These are phyloP conservation scores for Stichopus horrens DNA, from an alignment of 53 echinoderm and acorn worm species.

Conservation along the genomic window DNA sequence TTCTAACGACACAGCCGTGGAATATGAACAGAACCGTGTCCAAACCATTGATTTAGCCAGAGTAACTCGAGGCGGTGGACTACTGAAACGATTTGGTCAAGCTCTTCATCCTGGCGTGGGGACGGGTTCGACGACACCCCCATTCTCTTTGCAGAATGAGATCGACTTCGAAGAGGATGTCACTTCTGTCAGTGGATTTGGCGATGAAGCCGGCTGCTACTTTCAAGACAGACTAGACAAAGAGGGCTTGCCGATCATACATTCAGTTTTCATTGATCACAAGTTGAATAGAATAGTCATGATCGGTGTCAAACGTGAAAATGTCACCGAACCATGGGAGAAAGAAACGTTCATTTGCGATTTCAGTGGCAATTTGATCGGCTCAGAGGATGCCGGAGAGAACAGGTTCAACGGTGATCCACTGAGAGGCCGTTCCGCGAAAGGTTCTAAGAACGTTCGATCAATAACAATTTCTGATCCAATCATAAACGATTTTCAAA, in stretches of 20 bases:
- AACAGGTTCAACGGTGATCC: background rate
- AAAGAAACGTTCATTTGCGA: conserved; percentile 55
- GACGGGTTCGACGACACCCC: background rate
- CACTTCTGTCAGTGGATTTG: background rate
- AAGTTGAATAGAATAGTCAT: conserved; percentile 44
- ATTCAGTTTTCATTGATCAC: conserved; percentile 59
- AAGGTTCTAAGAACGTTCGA: background rate
- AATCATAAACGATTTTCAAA: conserved; percentile 57
- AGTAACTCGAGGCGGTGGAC: background rate
- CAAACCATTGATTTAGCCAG: too few relatives aligned
- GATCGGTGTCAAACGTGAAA: conserved; percentile 52
- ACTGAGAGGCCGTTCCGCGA: background rate
- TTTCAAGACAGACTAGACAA: conserved; percentile 52
- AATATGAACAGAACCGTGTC: background rate
- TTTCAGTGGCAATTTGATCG: conserved; percentile 5
- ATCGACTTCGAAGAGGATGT: background rate
- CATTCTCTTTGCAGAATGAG: too few relatives aligned
- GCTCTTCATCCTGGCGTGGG: background rate
- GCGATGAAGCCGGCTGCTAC: conserved; percentile 53
- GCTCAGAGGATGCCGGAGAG: too few relatives aligned
- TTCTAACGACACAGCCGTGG: background rate
- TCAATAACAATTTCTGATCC: conserved; percentile 59
- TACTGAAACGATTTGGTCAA: conserved; percentile 5
- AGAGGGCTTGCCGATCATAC: conserved; percentile 56
- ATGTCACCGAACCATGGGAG: conserved; percentile 50